Base-by-base conservation (phyloP, 2,888 invertebrate species). In the Melinopterus prodromus region DNA sequence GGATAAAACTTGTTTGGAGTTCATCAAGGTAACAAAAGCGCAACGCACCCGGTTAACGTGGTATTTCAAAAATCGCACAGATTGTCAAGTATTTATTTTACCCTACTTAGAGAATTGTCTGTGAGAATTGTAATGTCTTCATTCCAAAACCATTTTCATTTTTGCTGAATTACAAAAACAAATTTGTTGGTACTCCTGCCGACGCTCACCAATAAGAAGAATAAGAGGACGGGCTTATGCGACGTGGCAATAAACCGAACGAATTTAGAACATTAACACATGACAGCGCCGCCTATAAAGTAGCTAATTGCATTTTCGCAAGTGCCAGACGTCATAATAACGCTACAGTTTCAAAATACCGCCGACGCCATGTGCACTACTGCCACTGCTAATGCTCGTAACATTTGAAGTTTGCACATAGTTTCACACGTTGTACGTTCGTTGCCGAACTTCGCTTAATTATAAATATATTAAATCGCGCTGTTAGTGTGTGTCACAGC, bases 291-390 rank as follows among this genome's bases (percentile, higher is more conserved):
- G 74, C 74, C 53, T 36, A 35, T 74, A 74, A 74, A 74, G 37
- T 37, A 74, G 35, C 74, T 74, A 74, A 74, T 74, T 74, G 37
- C 74, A 74, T 74, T 74, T 74, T 74, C 74, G 74, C 74, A 74
- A 74, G 74, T 74, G 37, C 74, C 26, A 35, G 35, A 16, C 35
- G 74, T 74, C 74, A 37, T 74, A 74, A 74, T 37, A 37, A 37
- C 74, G 74, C 36, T 37, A 12, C 74, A 35, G 37, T 35, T 74
- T 74, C 35, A 74, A 74, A 74, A 74, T 74, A 74, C 37, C 74
- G n/a, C 74, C 74, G 36, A 26, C 36, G 35, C 74, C 74, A 74
- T 37, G 74, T 74, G 74, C 35, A 16, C 26, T 2, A 26, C 26
- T 26, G 5, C 53, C 53, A 12, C 53, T 53, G 12, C 26, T 74